phyloP scores from a whole-genome alignment of 2,888 invertebrate genomes.

The Balanococcus diminutus region DNA sequence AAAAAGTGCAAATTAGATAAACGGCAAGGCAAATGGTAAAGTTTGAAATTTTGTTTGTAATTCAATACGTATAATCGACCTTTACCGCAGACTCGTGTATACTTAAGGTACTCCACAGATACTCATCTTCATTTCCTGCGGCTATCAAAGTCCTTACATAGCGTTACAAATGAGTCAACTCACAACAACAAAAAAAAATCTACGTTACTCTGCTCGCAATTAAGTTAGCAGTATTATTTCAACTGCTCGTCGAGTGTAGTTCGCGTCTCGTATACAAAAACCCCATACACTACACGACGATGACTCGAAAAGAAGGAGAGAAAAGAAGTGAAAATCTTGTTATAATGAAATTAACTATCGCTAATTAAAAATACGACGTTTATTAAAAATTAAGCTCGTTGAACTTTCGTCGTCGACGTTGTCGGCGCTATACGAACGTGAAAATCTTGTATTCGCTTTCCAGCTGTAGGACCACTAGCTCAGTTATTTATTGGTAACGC shows the following conservation, averaged over 20 bases:
- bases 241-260: constrained; percentile 23
- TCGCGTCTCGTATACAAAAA: constrained; percentile 4
- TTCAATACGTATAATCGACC: constrained; percentile 44
- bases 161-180: constrained; percentile 42
- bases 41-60: constrained; percentile 36
- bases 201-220: background rate
- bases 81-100: constrained; percentile 26
- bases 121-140: constrained; percentile 28
- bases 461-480: too few relatives aligned
- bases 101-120: constrained; percentile 35
- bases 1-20: constrained; percentile 28
- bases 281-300: background rate
- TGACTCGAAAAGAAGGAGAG: background rate
- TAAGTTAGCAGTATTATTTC: constrained; percentile 34
- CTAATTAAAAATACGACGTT: constrained; percentile 39
- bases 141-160: constrained; percentile 40
- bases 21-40: constrained; percentile 35
- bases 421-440: background rate
- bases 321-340: constrained; percentile 2
- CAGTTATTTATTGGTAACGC: constrained; percentile 40
- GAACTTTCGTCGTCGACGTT: background rate
- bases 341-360: constrained; percentile 36
- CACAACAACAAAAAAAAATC: constrained; percentile 21
- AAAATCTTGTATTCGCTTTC: background rate
- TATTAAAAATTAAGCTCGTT: constrained; percentile 29